Percentiles rank a stretch among this genome's conserved stretches.
phyloP scores from a whole-genome alignment of 2,888 invertebrate species.

The Standfussiana lucernea region DNA sequence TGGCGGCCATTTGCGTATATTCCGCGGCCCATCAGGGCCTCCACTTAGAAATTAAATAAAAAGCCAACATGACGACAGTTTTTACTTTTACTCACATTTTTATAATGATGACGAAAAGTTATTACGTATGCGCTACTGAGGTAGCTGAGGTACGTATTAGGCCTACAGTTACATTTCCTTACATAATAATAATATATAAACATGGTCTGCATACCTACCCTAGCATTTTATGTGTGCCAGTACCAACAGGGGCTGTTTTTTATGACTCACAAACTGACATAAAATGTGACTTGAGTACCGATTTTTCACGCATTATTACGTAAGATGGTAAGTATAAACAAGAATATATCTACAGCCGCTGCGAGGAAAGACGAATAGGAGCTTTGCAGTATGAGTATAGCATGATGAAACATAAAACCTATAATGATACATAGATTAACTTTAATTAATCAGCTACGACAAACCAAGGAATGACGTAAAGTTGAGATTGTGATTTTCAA shows the following conservation, averaged over 20 bases:
- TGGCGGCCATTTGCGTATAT: slow-evolving; percentile 46
- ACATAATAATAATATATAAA: slow-evolving; percentile 59
- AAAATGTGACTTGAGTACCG: slow-evolving; percentile 67
- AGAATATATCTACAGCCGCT: slow-evolving; percentile 46
- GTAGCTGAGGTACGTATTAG: slow-evolving; percentile 38
- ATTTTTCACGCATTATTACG: slow-evolving; percentile 69
- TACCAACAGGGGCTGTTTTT: slow-evolving; percentile 62
- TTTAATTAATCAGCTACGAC: neutral
- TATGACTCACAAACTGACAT: slow-evolving; percentile 66
- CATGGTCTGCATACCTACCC: slow-evolving; percentile 52
- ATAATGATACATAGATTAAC: neutral
- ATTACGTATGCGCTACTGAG: slow-evolving; percentile 31
- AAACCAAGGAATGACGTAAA: neutral
- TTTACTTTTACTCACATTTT: slow-evolving; percentile 46
- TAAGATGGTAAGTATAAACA: slow-evolving; percentile 61
- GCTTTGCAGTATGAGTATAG: slow-evolving; percentile 19
- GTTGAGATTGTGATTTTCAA: neutral
- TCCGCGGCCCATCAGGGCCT: slow-evolving; percentile 21
- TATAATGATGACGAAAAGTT: slow-evolving; percentile 52
- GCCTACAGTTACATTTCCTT: slow-evolving; percentile 35
- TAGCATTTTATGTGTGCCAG: slow-evolving; percentile 52
- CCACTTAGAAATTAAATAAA: slow-evolving; percentile 55
- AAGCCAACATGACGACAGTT: slow-evolving; percentile 43
- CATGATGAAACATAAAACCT: neutral
- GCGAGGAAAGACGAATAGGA: slow-evolving; percentile 37